Evolutionary conservation across 2,113 vertebrate species (phyloP).

Genomic region (Centropristis striata): DNA sequence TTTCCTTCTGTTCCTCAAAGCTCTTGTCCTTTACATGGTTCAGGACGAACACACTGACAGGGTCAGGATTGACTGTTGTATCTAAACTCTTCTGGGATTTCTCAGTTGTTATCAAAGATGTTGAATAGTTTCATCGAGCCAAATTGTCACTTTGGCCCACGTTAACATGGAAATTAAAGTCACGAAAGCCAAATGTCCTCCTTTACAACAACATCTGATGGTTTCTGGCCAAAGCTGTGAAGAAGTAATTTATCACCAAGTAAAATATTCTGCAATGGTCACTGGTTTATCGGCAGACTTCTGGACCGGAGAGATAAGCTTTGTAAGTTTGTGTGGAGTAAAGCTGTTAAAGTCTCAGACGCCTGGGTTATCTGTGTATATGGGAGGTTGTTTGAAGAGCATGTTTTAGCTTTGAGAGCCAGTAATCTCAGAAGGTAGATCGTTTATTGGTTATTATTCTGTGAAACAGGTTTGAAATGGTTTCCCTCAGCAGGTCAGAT

Average conservation of each 20-base stretch:
- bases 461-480: background rate
- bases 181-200: constrained; percentile 25
- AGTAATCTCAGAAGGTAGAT: background rate
- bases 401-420: background rate
- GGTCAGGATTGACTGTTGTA: background rate
- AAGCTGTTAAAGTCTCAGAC: background rate
- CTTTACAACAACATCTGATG: background rate
- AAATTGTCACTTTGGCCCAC: background rate
- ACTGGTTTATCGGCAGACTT: constrained; percentile 17
- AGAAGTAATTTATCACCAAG: background rate
- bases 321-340: background rate
- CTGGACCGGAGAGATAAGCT: background rate
- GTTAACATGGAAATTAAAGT: constrained; percentile 2
- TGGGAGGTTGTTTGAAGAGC: background rate
- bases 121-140: background rate
- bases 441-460: background rate
- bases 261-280: background rate
- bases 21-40: too few species aligned
- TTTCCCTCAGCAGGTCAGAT: background rate
- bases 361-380: background rate
- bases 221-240: background rate
- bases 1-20: too few species aligned
- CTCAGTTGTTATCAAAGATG: background rate
- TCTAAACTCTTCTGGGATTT: background rate
- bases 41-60: background rate